Evolutionary conservation across 1,140 invertebrate genomes (phyloP).

Genomic region (Gonatopus flavifemur): DNA sequence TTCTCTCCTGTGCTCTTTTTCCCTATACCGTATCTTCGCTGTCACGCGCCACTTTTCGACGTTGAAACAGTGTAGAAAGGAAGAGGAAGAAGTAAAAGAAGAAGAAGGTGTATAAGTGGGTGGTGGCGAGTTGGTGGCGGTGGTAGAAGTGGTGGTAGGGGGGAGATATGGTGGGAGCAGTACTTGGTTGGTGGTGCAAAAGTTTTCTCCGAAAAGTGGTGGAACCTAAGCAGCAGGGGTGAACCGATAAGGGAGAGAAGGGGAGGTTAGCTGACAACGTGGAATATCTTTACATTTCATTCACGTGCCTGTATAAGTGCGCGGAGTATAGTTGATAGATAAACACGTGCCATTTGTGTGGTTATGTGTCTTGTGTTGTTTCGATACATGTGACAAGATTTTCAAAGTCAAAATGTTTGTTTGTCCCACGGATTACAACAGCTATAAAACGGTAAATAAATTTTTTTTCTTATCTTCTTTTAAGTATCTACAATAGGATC

Average conservation of each 20-base stretch:
- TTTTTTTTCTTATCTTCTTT: too few species aligned
- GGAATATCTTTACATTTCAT: constrained; percentile 49
- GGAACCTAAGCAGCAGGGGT: neutral
- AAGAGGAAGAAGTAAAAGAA: constrained; percentile 4
- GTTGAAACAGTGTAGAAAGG: constrained; percentile 7
- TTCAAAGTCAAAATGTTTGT: constrained; percentile 36
- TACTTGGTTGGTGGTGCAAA: too few species aligned
- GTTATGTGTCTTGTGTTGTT: too few species aligned
- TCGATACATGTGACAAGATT: too few species aligned
- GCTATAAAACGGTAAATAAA: constrained; percentile 42
- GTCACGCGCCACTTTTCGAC: constrained; percentile 13
- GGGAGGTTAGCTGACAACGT: constrained; percentile 16
- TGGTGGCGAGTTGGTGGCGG: neutral
- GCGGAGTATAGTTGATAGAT: too few species aligned
- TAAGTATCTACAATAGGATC: too few species aligned
- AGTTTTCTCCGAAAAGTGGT: constrained; percentile 24
- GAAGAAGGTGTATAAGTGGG: too few species aligned
- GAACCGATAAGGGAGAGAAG: constrained; percentile 10
- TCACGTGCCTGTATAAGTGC: too few species aligned
- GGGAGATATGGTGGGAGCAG: constrained; percentile 1
- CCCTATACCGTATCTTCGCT: constrained; percentile 1
- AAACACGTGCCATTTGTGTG: too few species aligned
- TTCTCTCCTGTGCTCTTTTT: neutral
- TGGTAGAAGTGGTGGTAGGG: constrained; percentile 2
- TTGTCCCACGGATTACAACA: constrained; percentile 35